Evolutionary conservation across 2,113 vertebrate species (phyloP).

Genomic region (Syngnathus scovelli): DNA sequence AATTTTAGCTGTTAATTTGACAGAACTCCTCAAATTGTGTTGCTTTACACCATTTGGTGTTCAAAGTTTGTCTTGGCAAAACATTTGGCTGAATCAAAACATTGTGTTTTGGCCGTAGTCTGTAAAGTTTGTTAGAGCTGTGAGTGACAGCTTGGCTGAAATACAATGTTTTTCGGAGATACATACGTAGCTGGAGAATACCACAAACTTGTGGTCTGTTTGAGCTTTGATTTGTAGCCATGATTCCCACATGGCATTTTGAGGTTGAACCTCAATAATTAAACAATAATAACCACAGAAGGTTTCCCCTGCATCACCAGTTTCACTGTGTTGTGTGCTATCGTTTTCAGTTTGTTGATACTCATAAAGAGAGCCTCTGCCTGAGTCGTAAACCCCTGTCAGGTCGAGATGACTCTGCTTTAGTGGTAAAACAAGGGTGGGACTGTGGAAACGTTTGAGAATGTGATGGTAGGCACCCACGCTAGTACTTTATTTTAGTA

Average conservation of each 20-base stretch:
- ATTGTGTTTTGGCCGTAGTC: background rate
- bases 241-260: constrained; percentile 58
- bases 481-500: constrained; percentile 1
- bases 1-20: constrained; percentile 3
- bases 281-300: constrained; percentile 44
- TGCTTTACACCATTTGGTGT: constrained; percentile 1
- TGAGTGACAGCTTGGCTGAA: constrained; percentile 25
- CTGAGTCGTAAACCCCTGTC: constrained; percentile 36
- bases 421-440: constrained; percentile 56
- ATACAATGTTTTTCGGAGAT: constrained; percentile 28
- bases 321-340: constrained; percentile 14
- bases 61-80: background rate
- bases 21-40: constrained; percentile 1
- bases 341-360: constrained; percentile 7
- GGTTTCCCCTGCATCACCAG: constrained; percentile 22
- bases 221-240: constrained; percentile 59
- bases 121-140: constrained; percentile 3
- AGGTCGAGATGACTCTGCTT: constrained; percentile 59
- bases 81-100: constrained; percentile 7
- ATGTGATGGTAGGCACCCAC: constrained; percentile 19
- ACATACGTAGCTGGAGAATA: constrained; percentile 19
- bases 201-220: constrained; percentile 35
- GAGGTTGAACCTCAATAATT: constrained; percentile 55
- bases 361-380: constrained; percentile 31
- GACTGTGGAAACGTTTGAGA: constrained; percentile 49